Base-by-base conservation (phyloP, 2,113 vertebrate species). In the Saccopteryx bilineata region DNA sequence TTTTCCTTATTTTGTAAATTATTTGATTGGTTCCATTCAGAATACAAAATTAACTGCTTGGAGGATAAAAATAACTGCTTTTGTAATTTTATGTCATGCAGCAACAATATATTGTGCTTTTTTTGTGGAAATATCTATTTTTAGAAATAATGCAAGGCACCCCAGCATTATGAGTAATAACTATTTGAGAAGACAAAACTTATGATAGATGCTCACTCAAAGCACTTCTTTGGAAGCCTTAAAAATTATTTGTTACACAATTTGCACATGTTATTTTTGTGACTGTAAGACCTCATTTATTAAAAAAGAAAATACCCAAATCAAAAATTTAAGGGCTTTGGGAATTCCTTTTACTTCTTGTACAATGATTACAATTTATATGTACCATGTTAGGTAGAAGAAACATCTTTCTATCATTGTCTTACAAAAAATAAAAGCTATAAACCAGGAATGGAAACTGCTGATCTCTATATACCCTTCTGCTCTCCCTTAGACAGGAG, bases 31-130 rank as follows among this genome's bases (percentile, higher is more conserved):
- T 24, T 96, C 48, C 24, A 66, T 26, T 91, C 93, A 72, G 82
- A 69, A 93, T 78, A 58, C 56, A 90, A 94, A 66, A 17, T 84
- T 61, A 50, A 75, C 78, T 69, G n/a, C 60, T 39, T 78, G 28
- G 23, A 65, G 28, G 88, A 95, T 89, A 97, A 98, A 96, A 97
- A 96, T 96, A 97, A 78, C 86, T 85, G 92, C 87, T 69, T 93
- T 93, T 91, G 65, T 94, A 96, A 28, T 93, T 95, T 88, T 96
- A 24, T 61, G 68, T 96, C 90, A 21, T 33, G 52, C 6, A 82
- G 33, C 11, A 90, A n/a, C 48, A 79, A 33, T 8, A 48, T 61
- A 72, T 60, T 91, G n/a, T 96, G 48, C 13, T 74, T 96, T 96
- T 96, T 87, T 95, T 24, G 80, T 91, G 82, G 93, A 94, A 96